These are phyloP conservation scores for Zapornia atra DNA, from an alignment of 2,113 vertebrate species.

Conservation along the genomic window DNA sequence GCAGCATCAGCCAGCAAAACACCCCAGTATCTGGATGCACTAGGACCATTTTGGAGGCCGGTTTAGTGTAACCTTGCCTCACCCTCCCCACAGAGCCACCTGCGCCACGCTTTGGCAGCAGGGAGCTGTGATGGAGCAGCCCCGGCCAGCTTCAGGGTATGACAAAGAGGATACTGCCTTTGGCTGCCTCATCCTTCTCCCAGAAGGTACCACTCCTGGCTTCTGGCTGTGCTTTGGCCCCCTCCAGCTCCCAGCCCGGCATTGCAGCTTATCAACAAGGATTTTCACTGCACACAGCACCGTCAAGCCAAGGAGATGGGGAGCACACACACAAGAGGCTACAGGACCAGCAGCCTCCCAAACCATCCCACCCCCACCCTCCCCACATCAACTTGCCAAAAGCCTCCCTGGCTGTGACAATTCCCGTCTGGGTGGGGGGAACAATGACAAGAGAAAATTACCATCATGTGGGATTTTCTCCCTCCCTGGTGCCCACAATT, in stretches of 20 bases:
- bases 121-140: neutral
- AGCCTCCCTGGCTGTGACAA: neutral
- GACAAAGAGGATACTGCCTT: neutral
- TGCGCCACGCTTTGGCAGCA: neutral
- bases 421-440: neutral
- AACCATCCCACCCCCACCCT: neutral
- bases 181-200: neutral
- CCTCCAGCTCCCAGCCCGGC: neutral
- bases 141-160: neutral
- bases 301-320: neutral
- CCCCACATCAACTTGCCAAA: neutral
- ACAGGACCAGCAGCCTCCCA: neutral
- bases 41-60: neutral
- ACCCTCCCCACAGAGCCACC: neutral
- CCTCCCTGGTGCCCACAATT: constrained; percentile 6
- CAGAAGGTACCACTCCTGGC: neutral
- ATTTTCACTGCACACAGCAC: neutral
- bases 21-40: rapidly evolving
- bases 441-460: neutral
- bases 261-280: rapidly evolving
- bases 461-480: neutral
- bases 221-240: neutral
- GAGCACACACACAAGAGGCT: rapidly evolving
- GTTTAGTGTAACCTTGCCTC: neutral
- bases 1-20: rapidly evolving